phyloP scores from a whole-genome alignment of 2,113 vertebrate species.

The Macroglossus sobrinus region DNA sequence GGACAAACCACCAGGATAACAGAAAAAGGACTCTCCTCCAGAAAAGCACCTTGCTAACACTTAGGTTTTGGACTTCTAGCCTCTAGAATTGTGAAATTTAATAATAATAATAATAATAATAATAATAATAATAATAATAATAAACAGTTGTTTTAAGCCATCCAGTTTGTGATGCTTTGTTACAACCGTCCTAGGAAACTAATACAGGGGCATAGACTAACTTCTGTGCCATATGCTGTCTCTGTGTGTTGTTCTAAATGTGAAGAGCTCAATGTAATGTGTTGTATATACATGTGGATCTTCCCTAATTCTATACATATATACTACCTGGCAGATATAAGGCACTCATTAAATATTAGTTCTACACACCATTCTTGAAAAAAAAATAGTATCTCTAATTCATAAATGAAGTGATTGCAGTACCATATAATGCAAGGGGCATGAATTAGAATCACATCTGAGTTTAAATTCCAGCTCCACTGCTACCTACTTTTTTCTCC shows the following conservation, averaged over 20 bases:
- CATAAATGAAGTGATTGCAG: not conserved
- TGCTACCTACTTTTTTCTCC: not conserved
- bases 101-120: too few relatives aligned
- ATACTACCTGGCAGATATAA: not conserved
- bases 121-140: too few relatives aligned
- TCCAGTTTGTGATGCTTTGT: not conserved
- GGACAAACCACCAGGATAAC: not conserved
- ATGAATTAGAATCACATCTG: not conserved
- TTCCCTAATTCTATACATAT: not conserved
- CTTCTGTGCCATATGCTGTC: not conserved
- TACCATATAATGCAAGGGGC: not conserved
- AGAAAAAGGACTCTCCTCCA: not conserved
- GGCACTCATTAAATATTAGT: not conserved
- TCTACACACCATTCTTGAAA: not conserved
- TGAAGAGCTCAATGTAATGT: not conserved
- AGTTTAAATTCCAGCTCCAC: not conserved
- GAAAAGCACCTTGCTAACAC: not conserved
- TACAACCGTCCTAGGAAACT: not conserved
- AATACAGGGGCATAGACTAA: not conserved
- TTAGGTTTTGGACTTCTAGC: not conserved
- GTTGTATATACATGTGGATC: not conserved
- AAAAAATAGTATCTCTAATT: not conserved
- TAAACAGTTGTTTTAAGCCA: not conserved
- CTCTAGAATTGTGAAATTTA: not conserved
- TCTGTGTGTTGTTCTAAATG: not conserved